phyloP scores from a whole-genome alignment of 2,113 vertebrate species.

The Sclerurus mexicanus region DNA sequence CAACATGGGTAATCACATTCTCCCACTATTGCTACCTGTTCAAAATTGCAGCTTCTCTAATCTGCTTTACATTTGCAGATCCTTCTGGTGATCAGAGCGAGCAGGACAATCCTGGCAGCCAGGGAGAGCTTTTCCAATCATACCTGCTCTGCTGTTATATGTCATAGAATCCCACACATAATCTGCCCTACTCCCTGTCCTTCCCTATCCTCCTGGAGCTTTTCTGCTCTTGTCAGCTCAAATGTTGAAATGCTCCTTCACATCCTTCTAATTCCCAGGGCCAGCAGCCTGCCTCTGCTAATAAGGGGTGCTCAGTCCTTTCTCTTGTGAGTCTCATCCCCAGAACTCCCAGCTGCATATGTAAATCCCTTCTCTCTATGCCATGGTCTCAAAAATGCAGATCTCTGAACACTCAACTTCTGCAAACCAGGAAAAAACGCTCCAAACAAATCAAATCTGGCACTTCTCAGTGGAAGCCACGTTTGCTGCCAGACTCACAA shows the following conservation, averaged over 20 bases:
- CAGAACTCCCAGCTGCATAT: not conserved
- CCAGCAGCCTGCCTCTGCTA: not conserved
- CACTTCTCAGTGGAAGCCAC: not conserved
- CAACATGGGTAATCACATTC: not conserved
- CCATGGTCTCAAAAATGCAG: not conserved
- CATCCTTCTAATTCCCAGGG: not conserved
- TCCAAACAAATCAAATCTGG: not conserved
- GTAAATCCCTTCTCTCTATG: not conserved
- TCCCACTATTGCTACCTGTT: not conserved
- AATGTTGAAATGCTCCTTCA: not conserved
- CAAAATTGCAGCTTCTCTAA: not conserved
- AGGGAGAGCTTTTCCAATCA: not conserved
- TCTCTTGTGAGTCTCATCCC: not conserved
- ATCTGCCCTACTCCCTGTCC: not conserved
- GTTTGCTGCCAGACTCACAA: not conserved
- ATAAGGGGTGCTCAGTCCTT: not conserved
- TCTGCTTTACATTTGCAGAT: not conserved
- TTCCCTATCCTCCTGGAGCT: not conserved
- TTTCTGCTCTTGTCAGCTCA: not conserved
- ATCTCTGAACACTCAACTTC: not conserved
- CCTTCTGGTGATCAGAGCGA: not conserved
- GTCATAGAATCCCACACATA: not conserved
- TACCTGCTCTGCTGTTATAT: not conserved
- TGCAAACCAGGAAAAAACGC: not conserved
- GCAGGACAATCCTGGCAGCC: not conserved